Evolutionary conservation across 2,113 vertebrate genomes (phyloP).

Genomic region (Empidonax alnorum): DNA sequence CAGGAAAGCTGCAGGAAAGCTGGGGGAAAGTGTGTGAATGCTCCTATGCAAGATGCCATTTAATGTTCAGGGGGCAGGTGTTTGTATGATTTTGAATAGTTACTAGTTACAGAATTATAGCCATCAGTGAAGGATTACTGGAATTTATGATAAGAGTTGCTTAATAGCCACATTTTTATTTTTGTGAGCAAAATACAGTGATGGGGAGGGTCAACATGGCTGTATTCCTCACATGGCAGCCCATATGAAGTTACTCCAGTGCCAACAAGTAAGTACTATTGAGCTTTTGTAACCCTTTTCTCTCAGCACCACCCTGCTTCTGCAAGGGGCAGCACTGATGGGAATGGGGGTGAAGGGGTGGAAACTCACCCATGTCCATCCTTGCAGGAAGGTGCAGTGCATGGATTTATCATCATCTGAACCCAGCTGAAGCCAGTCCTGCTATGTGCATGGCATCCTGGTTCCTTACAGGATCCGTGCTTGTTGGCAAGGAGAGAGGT

Average conservation of each 20-base stretch:
- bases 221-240: neutral
- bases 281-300: neutral
- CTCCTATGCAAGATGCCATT: neutral
- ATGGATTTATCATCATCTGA: neutral
- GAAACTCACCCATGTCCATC: neutral
- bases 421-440: neutral
- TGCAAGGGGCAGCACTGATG: neutral
- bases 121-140: neutral
- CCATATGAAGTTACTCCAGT: neutral
- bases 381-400: neutral
- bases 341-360: neutral
- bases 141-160: neutral
- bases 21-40: neutral
- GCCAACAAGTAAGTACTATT: neutral
- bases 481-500: neutral
- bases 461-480: neutral
- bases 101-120: neutral
- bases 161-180: neutral
- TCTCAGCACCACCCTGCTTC: neutral
- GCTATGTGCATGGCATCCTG: neutral
- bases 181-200: neutral
- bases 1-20: neutral
- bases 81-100: neutral
- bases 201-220: neutral
- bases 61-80: neutral